Evolutionary conservation across 2,797 vertebrate genomes (phyloP), one percentile per base, ranked within the genome.

Genomic region (Phataginus tricuspis): DNA sequence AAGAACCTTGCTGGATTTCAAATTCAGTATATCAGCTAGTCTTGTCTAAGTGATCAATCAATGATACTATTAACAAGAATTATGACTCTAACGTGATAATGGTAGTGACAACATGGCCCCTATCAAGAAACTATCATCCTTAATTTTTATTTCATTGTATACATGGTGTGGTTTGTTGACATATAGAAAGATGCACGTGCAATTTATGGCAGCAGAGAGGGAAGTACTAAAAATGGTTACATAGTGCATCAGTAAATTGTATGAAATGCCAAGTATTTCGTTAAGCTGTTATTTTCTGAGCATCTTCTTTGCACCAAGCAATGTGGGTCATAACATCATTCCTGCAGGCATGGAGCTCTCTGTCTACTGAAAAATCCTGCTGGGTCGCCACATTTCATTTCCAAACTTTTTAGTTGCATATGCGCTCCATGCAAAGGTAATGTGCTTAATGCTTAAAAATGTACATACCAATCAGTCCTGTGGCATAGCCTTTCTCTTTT

Each of bases 401-500:
- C 51, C n/a, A 29, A 42, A 31, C 10, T 1, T 34, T 75, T 51
- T 9, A 29, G 19, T 31, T 31, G 51, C 34, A 29, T 4, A 23
- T 7, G 8, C 6, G 34, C n/a, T 15, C n/a, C 51, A 0, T 14
- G n/a, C 42, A 21, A 19, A n/a, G 27, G n/a, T 9, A 12, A 51
- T 0, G 7, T 15, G 7, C 31, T 18, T 23, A 72, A 23, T 13
- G 16, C 59, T 55, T 5, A 31, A 12, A 68, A 79, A 1, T 1
- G 0, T 0, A 31, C 98, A 2, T 97, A 99, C 99, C 99, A 93
- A 99, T 96, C 0, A 99, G 97, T n/a, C 98, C 97, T 0, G 99
- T 99, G 94, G 97, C 97, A 95, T 99, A 99, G 77, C 99, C 99
- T 91, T 98, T 98, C 6, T 98, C 97, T 97, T 99, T 98, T 55